Conservation (phyloP, 2,888 invertebrate genomes). For the Rhamphomyia laevipes region DNA sequence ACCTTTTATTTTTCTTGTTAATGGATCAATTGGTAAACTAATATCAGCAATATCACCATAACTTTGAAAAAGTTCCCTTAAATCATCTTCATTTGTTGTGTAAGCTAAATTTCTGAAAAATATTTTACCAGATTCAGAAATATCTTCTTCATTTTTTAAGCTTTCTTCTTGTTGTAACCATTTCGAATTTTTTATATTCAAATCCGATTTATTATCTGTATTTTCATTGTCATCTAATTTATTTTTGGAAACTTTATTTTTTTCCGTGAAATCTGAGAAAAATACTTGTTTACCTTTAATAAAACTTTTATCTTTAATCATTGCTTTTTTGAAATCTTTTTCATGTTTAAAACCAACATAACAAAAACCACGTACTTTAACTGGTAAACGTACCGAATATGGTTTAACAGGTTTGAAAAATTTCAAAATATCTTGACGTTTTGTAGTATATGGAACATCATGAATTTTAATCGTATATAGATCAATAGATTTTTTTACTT, state of each 20-base stretch:
- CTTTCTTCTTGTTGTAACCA: slow-evolving; percentile 53
- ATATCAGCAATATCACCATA: slow-evolving; percentile 82
- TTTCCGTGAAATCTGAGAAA: slow-evolving; percentile 42
- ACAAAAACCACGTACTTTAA: slow-evolving; percentile 70
- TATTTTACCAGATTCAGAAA: slow-evolving; percentile 83
- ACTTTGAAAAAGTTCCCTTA: slow-evolving; percentile 69
- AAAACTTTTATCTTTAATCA: slow-evolving; percentile 75
- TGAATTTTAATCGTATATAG: slow-evolving; percentile 60
- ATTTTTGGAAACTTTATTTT: slow-evolving; percentile 33
- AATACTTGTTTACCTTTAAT: slow-evolving; percentile 56
- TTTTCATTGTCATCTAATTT: slow-evolving; percentile 16
- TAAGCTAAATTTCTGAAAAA: slow-evolving; percentile 88
- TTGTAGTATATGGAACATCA: slow-evolving; percentile 65
- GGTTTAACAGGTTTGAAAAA: slow-evolving; percentile 74
- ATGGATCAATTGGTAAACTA: slow-evolving; percentile 74
- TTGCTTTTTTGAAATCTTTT: slow-evolving; percentile 63
- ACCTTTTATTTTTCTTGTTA: slow-evolving; percentile 70
- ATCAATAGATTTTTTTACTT: slow-evolving; percentile 34
- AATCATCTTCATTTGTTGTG: slow-evolving; percentile 70
- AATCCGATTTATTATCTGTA: slow-evolving; percentile 15
- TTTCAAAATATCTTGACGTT: slow-evolving; percentile 71
- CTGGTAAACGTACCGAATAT: slow-evolving; percentile 66
- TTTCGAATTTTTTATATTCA: slow-evolving; percentile 32
- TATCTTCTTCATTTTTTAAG: slow-evolving; percentile 59
- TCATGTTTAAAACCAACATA: slow-evolving; percentile 84